phyloP scores from a whole-genome alignment of 2,888 invertebrate species.

The Dinocampus coccinellae region DNA sequence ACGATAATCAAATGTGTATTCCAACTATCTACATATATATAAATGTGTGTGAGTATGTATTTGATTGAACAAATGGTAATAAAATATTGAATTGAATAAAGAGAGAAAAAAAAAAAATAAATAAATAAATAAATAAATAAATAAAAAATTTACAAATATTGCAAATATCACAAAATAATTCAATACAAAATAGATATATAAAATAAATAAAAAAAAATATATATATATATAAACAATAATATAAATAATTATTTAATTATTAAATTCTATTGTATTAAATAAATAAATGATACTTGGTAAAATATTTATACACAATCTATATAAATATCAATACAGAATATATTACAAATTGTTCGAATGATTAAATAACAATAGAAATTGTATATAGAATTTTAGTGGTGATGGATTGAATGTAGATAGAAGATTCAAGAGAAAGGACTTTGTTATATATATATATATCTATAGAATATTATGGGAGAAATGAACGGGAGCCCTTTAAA shows the following conservation, averaged over 20 bases:
- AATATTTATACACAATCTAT: too few species aligned
- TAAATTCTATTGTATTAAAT: too few species aligned
- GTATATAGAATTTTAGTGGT: neutral
- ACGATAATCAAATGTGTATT: neutral
- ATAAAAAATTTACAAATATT: neutral
- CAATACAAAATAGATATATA: too few species aligned
- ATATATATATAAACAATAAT: too few species aligned
- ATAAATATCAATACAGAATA: too few species aligned
- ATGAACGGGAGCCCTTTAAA: slow-evolving; percentile 58
- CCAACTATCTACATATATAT: neutral
- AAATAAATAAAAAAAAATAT: too few species aligned
- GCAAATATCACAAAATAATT: too few species aligned
- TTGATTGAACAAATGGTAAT: neutral
- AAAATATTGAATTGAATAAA: too few species aligned
- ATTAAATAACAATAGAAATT: neutral
- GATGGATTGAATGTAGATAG: neutral
- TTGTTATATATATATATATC: neutral
- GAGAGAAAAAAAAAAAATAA: too few species aligned
- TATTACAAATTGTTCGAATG: neutral
- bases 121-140: neutral
- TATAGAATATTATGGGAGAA: neutral
- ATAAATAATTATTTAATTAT: too few species aligned
- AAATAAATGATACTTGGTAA: too few species aligned
- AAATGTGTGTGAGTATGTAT: neutral
- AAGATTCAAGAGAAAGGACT: neutral